phyloP scores from a whole-genome alignment of 1,140 invertebrate genomes.

The Vollenhovia emeryi region DNA sequence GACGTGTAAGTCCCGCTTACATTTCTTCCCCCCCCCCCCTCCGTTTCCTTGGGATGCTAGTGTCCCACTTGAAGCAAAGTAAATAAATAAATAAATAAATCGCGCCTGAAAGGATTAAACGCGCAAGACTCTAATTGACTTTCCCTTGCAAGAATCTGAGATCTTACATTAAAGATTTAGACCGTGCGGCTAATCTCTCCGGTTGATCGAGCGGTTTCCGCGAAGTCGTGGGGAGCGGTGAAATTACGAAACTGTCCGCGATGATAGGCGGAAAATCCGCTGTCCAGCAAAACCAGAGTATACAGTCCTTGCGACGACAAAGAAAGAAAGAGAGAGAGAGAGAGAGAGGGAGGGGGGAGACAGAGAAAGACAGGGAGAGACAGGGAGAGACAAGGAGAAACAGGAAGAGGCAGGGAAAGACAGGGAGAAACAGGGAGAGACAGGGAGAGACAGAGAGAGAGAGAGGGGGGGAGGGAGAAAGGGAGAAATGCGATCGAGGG shows the following conservation, averaged over 20 bases:
- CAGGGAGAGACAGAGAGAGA: too few species aligned
- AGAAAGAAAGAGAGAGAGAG: background rate
- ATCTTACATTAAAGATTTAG: background rate
- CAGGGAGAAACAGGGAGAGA: background rate
- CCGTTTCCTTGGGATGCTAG: too few species aligned
- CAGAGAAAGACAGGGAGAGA: background rate
- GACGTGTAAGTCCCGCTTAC: too few species aligned
- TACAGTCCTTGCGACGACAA: background rate
- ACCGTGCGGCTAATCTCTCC: background rate
- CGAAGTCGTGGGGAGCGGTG: background rate
- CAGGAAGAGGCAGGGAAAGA: too few species aligned
- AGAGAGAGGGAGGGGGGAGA: background rate
- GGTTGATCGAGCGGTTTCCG: background rate
- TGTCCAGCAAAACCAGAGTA: background rate
- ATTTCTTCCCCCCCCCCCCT: too few species aligned
- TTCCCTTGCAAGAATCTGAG: background rate
- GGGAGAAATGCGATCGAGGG: background rate
- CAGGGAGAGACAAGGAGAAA: background rate
- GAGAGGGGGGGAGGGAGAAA: background rate
- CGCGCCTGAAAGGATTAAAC: too few species aligned
- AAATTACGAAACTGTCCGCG: background rate
- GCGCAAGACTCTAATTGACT: background rate
- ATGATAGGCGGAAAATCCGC: background rate
- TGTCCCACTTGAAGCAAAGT: too few species aligned
- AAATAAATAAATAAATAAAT: too few species aligned